phyloP scores from a whole-genome alignment of 2,888 invertebrate genomes.

The Crematogaster levior region DNA sequence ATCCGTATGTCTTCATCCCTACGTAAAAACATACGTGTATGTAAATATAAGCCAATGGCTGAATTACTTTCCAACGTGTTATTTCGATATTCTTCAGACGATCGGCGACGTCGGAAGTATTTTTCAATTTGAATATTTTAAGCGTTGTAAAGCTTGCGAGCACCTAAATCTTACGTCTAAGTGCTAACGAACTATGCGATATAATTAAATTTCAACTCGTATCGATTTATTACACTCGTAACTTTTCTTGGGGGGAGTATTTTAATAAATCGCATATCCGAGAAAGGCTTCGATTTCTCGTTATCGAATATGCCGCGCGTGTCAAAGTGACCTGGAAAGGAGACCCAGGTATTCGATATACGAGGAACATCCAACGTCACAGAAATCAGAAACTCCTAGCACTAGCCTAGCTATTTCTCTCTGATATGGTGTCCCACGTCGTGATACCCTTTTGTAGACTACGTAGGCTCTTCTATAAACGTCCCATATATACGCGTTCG shows the following conservation, averaged over 20 bases:
- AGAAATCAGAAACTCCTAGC: constrained; percentile 68
- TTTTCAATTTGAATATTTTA: not conserved
- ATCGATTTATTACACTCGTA: not conserved
- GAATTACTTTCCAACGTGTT: not conserved
- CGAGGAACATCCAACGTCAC: constrained; percentile 71
- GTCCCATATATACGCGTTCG: constrained; percentile 59
- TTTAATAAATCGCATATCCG: not conserved
- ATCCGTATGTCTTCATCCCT: not conserved
- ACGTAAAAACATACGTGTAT: not conserved
- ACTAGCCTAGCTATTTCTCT: constrained; percentile 73
- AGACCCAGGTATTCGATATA: constrained; percentile 33
- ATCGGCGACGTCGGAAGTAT: not conserved
- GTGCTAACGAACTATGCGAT: not conserved
- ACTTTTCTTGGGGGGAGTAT: not conserved
- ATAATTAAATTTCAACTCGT: not conserved
- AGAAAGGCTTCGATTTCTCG: not conserved
- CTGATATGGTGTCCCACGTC: constrained; percentile 62
- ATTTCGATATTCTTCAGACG: not conserved
- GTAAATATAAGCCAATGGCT: not conserved
- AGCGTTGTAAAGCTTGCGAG: not conserved
- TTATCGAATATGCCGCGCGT: constrained; percentile 18
- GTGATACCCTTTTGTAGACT: constrained; percentile 51
- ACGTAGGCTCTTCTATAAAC: constrained; percentile 67
- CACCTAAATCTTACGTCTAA: not conserved
- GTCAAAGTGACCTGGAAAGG: constrained; percentile 24